Evolutionary conservation across 2,797 vertebrate genomes (phyloP).

Genomic region (Sebastes cheni): DNA sequence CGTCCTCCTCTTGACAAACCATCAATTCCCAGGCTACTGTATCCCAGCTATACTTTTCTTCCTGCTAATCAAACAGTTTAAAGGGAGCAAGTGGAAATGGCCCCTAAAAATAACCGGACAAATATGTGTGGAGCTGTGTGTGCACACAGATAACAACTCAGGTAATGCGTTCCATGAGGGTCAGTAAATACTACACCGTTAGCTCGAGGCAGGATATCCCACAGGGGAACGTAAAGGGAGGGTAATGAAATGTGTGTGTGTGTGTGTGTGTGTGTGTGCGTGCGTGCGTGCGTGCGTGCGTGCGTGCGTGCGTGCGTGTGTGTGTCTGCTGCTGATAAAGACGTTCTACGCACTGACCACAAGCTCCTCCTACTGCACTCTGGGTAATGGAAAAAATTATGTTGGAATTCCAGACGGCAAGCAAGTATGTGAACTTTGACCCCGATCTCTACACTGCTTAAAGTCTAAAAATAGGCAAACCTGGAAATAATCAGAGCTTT

Average conservation of each 20-base stretch:
- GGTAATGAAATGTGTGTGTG: slow-evolving; percentile 28
- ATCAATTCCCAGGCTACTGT: background rate
- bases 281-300: background rate
- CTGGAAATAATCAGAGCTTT: slow-evolving; percentile 74
- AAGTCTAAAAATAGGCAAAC: slow-evolving; percentile 86
- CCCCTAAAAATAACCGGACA: slow-evolving; percentile 70
- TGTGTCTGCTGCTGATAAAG: slow-evolving; percentile 68
- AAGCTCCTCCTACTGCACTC: slow-evolving; percentile 78
- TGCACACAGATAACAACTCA: slow-evolving; percentile 72
- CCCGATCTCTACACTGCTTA: slow-evolving; percentile 76
- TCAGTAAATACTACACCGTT: slow-evolving; percentile 80
- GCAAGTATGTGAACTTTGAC: slow-evolving; percentile 89
- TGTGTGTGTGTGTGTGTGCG: too few species aligned
- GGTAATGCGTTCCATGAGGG: slow-evolving; percentile 73
- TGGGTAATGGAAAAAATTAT: slow-evolving; percentile 90
- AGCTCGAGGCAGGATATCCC: slow-evolving; percentile 78
- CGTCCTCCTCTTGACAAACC: background rate
- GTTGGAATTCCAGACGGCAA: slow-evolving; percentile 87
- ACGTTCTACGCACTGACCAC: slow-evolving; percentile 38
- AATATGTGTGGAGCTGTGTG: slow-evolving; percentile 59
- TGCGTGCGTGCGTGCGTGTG: background rate
- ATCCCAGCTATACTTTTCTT: background rate
- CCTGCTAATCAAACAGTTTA: slow-evolving; percentile 43
- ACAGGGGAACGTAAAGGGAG: slow-evolving; percentile 58
- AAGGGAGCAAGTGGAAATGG: slow-evolving; percentile 62